Percentiles rank a stretch among this genome's conserved stretches.
These are phyloP conservation scores for Cactoblastis cactorum DNA, from an alignment of 2,888 invertebrate genomes.

Conservation along the genomic window DNA sequence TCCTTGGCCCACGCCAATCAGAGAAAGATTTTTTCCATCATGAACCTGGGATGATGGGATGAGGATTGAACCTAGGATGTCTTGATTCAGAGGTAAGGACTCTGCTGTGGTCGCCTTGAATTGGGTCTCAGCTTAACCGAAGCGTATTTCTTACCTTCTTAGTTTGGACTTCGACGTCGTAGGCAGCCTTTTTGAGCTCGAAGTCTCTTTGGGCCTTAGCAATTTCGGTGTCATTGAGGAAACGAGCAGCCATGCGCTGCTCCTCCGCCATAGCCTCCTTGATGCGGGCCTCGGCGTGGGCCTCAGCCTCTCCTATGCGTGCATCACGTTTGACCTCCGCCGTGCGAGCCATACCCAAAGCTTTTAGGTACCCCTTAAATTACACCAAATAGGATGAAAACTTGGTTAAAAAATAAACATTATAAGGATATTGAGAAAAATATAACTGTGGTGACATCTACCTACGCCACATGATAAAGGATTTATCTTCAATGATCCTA, in stretches of 20 bases:
- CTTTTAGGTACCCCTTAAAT: conserved; percentile 91
- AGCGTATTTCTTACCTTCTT: conserved; percentile 89
- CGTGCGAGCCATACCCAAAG: conserved; percentile 95
- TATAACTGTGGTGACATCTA: too few species aligned
- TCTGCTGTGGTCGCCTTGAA: too few species aligned
- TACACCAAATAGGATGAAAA: too few species aligned
- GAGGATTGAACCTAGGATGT: too few species aligned
- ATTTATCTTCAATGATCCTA: too few species aligned
- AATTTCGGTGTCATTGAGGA: conserved; percentile 97
- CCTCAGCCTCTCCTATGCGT: conserved; percentile 97
- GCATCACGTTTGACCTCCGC: conserved; percentile 98
- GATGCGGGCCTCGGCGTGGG: conserved; percentile 93
- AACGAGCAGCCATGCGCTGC: conserved; percentile 95
- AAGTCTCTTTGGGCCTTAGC: conserved; percentile 98
- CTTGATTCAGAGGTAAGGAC: too few species aligned
- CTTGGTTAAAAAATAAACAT: too few species aligned
- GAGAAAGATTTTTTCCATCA: too few species aligned
- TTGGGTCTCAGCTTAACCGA: background rate
- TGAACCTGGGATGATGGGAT: too few species aligned
- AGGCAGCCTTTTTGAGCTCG: conserved; percentile 97
- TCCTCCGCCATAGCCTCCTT: conserved; percentile 98
- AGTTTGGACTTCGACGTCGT: conserved; percentile 97
- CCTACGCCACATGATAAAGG: too few species aligned
- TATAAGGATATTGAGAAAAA: too few species aligned
- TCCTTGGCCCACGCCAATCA: too few species aligned